Base-by-base conservation (phyloP, 2,888 invertebrate genomes). In the Lobophora halterata region DNA sequence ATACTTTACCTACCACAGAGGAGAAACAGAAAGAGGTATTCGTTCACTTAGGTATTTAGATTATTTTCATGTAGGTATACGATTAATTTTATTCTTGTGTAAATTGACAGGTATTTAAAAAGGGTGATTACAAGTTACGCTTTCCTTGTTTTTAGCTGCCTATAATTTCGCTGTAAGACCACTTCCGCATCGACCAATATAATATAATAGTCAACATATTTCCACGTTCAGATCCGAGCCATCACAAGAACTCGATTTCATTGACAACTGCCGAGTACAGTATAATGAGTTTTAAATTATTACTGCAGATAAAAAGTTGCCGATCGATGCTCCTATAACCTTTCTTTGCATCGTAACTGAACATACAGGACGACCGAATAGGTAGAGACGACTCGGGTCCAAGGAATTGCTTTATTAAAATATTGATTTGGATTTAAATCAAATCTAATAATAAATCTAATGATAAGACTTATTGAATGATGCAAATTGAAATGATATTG, bases 271-370 rank as follows among this genome's bases (percentile, higher is more conserved):
- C 67, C 73, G 75, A 72, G 73, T 72, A 72, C 70, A 72, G 75
- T 66, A 79, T 87, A 87, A 87, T 86, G 81, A 82, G 76, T 81
- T 82, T 83, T 83, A 86, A 86, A 85, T 87, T 83, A 86, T 83
- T 79, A 77, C 76, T 69, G 77, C 71, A 71, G 77, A 80, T 80
- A 86, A 86, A 86, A 86, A 83, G 79, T 83, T 68, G 69, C 67
- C 63, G 63, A 57, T 48, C 65, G 63, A 64, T 67, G 67, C 58
- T 51, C 68, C 55, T 67, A 70, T 78, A 82, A 81, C 79, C 79
- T 85, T 82, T 82, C 74, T 74, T 68, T 71, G 69, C 62, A 61
- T 71, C 58, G 65, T 76, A 68, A 72, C 68, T 71, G 71, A 72
- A 64, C 66, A 66, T 60, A 56, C 61, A 63, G 54, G 58, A 69